Evolutionary conservation across 2,113 vertebrate genomes (phyloP).

Genomic region (Piaya cayana): DNA sequence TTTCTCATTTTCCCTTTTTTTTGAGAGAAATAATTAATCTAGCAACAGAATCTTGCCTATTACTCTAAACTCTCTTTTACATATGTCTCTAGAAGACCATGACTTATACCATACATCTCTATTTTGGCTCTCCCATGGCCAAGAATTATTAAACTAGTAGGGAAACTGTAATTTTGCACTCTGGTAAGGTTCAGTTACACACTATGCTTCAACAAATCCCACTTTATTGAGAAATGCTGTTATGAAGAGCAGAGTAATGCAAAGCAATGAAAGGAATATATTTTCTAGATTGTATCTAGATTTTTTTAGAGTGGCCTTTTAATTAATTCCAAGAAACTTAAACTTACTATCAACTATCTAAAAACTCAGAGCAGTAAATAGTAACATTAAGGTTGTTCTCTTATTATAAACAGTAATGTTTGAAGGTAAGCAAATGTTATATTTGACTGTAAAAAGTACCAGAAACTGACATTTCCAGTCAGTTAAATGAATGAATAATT

Average conservation of each 20-base stretch:
- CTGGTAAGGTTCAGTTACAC: not conserved
- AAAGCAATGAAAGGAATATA: conserved; percentile 10
- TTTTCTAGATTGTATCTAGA: conserved; percentile 15
- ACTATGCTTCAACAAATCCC: conserved; percentile 41
- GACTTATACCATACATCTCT: not conserved
- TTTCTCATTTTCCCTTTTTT: not conserved
- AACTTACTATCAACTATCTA: not conserved
- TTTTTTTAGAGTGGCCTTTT: not conserved
- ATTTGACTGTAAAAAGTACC: not conserved
- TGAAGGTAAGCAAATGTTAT: not conserved
- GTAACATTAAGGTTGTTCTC: not conserved
- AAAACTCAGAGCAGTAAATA: not conserved
- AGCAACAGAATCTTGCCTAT: not conserved
- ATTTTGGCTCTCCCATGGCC: not conserved
- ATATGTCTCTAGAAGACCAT: not conserved
- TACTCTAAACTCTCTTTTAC: not conserved
- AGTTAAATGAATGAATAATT: not conserved
- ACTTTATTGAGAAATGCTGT: conserved; percentile 53
- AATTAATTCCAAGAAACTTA: not conserved
- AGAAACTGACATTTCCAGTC: not conserved
- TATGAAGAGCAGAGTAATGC: conserved; percentile 42
- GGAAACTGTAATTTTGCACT: not conserved
- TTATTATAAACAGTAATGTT: not conserved
- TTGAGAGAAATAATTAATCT: not conserved
- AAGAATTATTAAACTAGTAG: conserved; percentile 41